Evolutionary conservation across 2,888 invertebrate genomes (phyloP).

Genomic region (Glyphotaelius pellucidus): DNA sequence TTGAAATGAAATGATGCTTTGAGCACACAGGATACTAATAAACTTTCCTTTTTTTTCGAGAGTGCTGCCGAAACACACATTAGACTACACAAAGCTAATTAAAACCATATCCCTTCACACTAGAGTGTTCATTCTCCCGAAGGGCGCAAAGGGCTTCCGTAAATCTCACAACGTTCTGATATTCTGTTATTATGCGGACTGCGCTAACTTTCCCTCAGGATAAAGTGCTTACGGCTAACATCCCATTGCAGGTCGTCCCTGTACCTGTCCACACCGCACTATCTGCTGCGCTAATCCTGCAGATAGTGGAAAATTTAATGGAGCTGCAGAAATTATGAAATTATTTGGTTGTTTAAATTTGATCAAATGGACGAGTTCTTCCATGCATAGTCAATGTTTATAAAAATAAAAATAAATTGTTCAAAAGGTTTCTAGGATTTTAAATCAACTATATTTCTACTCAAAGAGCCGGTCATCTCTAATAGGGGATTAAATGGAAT

Average conservation of each 20-base stretch:
- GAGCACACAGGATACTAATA: not conserved
- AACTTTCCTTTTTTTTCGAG: not conserved
- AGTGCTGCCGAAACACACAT: not conserved
- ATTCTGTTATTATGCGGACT: not conserved
- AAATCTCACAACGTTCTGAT: not conserved
- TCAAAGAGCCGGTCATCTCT: too few species aligned
- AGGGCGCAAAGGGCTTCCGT: not conserved
- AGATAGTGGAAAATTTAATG: too few species aligned
- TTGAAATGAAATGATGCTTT: too few species aligned
- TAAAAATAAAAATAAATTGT: too few species aligned
- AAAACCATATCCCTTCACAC: not conserved
- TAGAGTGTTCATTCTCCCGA: not conserved
- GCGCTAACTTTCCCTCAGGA: not conserved
- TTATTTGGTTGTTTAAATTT: too few species aligned
- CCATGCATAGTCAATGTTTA: too few species aligned
- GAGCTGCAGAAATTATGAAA: too few species aligned
- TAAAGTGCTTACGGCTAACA: conserved; percentile 4
- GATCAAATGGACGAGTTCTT: too few species aligned
- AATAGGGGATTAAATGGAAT: too few species aligned
- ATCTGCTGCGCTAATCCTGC: too few species aligned
- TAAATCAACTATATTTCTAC: too few species aligned
- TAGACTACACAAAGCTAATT: not conserved
- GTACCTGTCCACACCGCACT: not conserved
- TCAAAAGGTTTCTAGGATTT: too few species aligned
- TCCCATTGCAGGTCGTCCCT: not conserved